Evolutionary conservation across 2,797 vertebrate genomes (phyloP), one percentile per base, ranked within the genome.

Genomic region (Pachyuromys duprasi): DNA sequence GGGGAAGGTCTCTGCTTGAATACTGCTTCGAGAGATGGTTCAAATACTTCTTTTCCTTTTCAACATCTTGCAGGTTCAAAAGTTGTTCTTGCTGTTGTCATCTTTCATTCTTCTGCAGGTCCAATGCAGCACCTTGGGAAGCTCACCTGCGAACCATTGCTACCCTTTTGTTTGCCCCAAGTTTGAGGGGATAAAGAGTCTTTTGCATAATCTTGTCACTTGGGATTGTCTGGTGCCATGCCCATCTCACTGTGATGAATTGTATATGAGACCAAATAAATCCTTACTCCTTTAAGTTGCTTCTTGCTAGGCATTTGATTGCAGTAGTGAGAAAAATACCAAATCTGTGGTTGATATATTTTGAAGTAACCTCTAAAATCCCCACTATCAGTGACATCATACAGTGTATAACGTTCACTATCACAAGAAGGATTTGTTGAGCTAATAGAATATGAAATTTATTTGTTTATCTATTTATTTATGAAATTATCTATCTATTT

Each of bases 331-430:
- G 22, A 53, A 70, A 86, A 86, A 36, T n/a, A n/a, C 7, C 13
- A 53, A 67, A 84, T 67, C 2, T 49, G 1, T 5, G 3, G 14
- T 1, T 2, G 9, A 45, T 11, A 8, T 0, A 1, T 33, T 22
- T 86, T n/a, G 9, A 63, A 76, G 33, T 36, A 63, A 62, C 11
- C 15, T 33, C 74, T n/a, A 15, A 63, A 31, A 15, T 4, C 1
- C 33, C 57, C 20, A 24, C 28, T 24, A n/a, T 69, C 33, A n/a
- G 33, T 4, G 28, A 33, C 5, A 24, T 0, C 22, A 42, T 6
- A 31, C 72, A 63, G 8, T 63, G 8, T 42, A 63, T 88, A 60
- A 53, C 12, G 2, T 55, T 70, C 69, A 55, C 28, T 75, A n/a
- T 81, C 70, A 76, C 31, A 88, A 55, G 3, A 78, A 39, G 82